Evolutionary conservation across 2,113 vertebrate genomes (phyloP).

Genomic region (Mungos mungo): DNA sequence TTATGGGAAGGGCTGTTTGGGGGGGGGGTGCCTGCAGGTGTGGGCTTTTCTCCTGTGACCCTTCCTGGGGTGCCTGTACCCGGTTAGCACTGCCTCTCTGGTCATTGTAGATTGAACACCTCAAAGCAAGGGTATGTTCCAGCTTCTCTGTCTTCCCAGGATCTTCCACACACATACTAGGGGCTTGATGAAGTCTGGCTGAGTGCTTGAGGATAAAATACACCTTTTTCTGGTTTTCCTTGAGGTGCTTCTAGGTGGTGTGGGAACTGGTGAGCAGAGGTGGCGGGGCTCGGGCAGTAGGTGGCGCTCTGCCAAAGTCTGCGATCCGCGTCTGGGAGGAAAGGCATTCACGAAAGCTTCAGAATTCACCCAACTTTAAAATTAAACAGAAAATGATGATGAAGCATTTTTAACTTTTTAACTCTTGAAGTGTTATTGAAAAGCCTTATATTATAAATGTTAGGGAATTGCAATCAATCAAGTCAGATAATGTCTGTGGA

Average conservation of each 20-base stretch:
- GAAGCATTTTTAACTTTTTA: slow-evolving; percentile 77
- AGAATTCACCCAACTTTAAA: background rate
- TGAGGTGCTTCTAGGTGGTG: background rate
- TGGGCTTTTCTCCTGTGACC: background rate
- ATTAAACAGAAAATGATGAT: slow-evolving; percentile 69
- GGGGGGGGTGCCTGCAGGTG: background rate
- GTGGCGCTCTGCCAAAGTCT: slow-evolving; percentile 67
- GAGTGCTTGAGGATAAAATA: background rate
- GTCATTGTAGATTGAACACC: background rate
- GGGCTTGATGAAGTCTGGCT: background rate
- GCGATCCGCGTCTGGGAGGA: background rate
- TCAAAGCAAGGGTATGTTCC: background rate
- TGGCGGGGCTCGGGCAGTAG: background rate
- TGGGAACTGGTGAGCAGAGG: background rate
- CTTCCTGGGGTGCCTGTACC: too few relatives aligned
- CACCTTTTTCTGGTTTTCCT: background rate
- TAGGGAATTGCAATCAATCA: slow-evolving; percentile 73
- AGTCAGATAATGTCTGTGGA: slow-evolving; percentile 50
- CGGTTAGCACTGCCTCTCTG: background rate
- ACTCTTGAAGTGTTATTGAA: slow-evolving; percentile 73
- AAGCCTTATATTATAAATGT: slow-evolving; percentile 76
- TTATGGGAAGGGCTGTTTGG: background rate
- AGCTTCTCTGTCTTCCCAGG: background rate
- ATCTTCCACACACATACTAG: background rate
- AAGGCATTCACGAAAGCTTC: background rate